A percentile compares a stretch with the other conserved stretches of the same genome.
These are phyloP conservation scores for Lutraria rhynchaena DNA, from an alignment of 1,140 invertebrate genomes.

Conservation along the genomic window DNA sequence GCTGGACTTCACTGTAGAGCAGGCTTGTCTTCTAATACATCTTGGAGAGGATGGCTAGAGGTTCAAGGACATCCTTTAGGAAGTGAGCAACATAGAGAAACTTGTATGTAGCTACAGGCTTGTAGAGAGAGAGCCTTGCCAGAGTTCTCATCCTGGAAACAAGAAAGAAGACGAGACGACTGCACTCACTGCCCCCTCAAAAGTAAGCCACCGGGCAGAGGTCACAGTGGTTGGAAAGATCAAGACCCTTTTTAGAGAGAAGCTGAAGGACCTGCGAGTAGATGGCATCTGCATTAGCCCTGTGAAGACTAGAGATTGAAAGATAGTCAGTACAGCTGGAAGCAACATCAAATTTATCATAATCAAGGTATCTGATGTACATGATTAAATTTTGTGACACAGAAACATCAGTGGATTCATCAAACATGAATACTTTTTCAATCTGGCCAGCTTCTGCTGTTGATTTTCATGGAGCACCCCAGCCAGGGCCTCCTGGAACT, in stretches of 20 bases:
- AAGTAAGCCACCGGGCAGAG: constrained; percentile 54
- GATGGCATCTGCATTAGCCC: constrained; percentile 15
- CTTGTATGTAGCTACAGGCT: constrained; percentile 26
- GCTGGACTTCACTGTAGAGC: not conserved
- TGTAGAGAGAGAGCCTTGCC: constrained; percentile 26
- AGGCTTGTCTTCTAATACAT: constrained; percentile 1
- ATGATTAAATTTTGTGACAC: constrained; percentile 2
- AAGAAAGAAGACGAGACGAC: constrained; percentile 36
- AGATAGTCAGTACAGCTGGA: not conserved
- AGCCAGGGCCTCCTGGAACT: constrained; percentile 23
- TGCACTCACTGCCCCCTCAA: constrained; percentile 57
- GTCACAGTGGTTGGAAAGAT: constrained; percentile 5
- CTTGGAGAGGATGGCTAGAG: too few species aligned
- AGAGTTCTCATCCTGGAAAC: constrained; percentile 38
- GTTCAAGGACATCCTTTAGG: constrained; percentile 11
- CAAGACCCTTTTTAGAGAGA: constrained; percentile 20
- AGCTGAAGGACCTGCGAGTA: constrained; percentile 6
- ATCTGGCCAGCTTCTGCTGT: not conserved
- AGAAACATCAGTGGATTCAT: constrained; percentile 12
- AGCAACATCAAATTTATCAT: constrained; percentile 8
- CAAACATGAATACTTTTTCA: constrained; percentile 11
- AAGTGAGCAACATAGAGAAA: constrained; percentile 35
- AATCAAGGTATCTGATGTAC: not conserved
- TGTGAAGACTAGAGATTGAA: not conserved
- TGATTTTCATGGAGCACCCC: not conserved